These are phyloP conservation scores for Echeneis naucrates DNA, from an alignment of 2,797 vertebrate genomes.

Conservation along the genomic window DNA sequence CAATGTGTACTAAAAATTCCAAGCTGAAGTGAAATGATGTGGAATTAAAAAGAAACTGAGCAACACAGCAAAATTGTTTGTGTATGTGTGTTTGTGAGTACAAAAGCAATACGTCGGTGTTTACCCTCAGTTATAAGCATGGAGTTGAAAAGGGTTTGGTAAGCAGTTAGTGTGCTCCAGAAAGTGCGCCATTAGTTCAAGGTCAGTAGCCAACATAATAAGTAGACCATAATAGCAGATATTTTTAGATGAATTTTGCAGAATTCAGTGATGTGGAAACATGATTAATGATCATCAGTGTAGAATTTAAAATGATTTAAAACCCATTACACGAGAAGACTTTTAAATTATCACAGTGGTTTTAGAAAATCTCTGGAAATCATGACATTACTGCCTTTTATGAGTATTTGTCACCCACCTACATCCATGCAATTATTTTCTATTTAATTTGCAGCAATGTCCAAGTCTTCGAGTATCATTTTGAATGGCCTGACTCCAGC, in stretches of 20 bases:
- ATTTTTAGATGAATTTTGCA: conserved; percentile 30
- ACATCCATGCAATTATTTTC: conserved; percentile 46
- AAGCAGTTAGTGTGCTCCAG: conserved; percentile 58
- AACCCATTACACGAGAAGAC: not conserved
- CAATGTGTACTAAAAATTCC: conserved; percentile 7
- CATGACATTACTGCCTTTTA: conserved; percentile 27
- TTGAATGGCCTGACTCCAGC: conserved; percentile 17
- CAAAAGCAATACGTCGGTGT: conserved; percentile 31
- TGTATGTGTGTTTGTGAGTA: conserved; percentile 31
- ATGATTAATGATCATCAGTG: not conserved
- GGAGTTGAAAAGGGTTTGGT: conserved; percentile 39
- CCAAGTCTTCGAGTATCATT: conserved; percentile 12
- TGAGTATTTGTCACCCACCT: conserved; percentile 25
- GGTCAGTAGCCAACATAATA: conserved; percentile 49
- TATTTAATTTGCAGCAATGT: conserved; percentile 39
- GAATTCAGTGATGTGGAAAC: conserved; percentile 34
- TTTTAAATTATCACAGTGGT: not conserved
- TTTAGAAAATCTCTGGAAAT: not conserved
- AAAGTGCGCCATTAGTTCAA: conserved; percentile 63
- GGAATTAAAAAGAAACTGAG: conserved; percentile 46
- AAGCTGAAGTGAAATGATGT: conserved; percentile 42
- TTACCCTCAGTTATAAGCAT: conserved; percentile 22
- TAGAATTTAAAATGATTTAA: conserved; percentile 11
- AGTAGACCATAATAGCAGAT: not conserved
- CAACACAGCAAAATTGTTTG: conserved; percentile 27